Evolutionary conservation across 2,888 invertebrate genomes (phyloP), one percentile per base, ranked within the genome.

Genomic region (Diaperis boleti): DNA sequence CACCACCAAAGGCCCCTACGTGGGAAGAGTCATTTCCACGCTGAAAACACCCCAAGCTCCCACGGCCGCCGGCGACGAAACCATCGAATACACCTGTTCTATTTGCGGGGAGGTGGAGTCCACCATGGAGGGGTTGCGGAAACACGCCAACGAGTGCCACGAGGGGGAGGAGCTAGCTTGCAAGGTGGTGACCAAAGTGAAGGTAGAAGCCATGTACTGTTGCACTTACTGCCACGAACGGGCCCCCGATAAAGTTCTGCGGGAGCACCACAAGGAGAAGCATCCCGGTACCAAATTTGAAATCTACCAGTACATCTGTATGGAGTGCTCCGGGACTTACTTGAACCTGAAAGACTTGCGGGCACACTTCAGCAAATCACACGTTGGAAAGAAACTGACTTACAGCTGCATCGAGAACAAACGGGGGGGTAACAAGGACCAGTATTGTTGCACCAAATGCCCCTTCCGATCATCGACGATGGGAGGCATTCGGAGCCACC

Each of bases 401-500:
- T 79, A 47, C 17, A 78, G 22, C 75, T 80, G 55, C 69, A 76
- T 55, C 73, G 78, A 79, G 77, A 81, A 66, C 61, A 77, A 4
- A 79, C 79, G 8, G 18, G 13, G 35, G 1, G 44, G 20, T 7
- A 44, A 22, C 26, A 59, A 49, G 50, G 65, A 42, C 22, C 69
- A 64, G 59, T 47, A 3, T 56, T 50, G 4, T 59, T 67, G 22
- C 77, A 74, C 49, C 66, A 71, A 70, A 1, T 85, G 85, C 66
- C 79, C 82, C 0, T 67, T 76, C 11, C 85, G 85, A 54, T 45
- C 75, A 4, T 59, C 76, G 1, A 71, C 73, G 0, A 56, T 70
- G 1, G 33, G 47, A 3, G 69, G 69, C 39, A 79, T 85, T 68
- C 76, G 78, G 41, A 76, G 77, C 31, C 85, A 85, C 60, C 68